Evolutionary conservation across 1,140 invertebrate genomes (phyloP), one percentile per base, ranked within the genome.

Genomic region (Drosophila rufa): DNA sequence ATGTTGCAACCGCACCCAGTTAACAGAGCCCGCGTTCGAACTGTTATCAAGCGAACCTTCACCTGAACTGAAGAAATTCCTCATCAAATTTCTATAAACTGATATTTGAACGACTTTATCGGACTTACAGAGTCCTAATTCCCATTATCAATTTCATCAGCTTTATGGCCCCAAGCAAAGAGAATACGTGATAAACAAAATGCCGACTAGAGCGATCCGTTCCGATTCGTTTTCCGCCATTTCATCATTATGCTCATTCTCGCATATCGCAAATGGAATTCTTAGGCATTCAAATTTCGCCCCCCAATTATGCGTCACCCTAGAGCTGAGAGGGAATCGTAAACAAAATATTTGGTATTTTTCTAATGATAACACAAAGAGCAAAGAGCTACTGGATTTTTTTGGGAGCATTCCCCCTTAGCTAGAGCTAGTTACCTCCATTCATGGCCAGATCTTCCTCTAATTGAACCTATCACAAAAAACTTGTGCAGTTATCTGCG

Each of bases 311-410:
- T 87, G 83, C 85, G 56, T 87, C 79, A 87, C 36, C 67, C 62
- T 51, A 71, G 50, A 73, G 36, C 3, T 22, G 19, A 62, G 66
- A 11, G 36, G 4, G 36, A 56, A 56, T 40, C 46, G 80, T 89
- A 83, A 87, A 82, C 84, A 87, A 84, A 80, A 53, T 60, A 36
- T 62, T 57, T 38, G 30, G 67, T 19, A 50, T 73, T 71, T 73
- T 71, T 59, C n/a, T 78, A 40, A 15, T 56, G 84, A 89, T 87
- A 87, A 90, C 30, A 36, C 14, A 25, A 45, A 4, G 65, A 40
- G 71, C 71, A 40, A 56, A 57, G 85, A 57, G 85, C 85, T 89
- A 89, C 80, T 60, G 85, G 69, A 71, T 89, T 81, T 55, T 22
- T 56, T 71, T 19, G 3, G 30, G 9, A 59, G 42, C 12, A 57